These are phyloP conservation scores for Achlya flavicornis DNA, from an alignment of 2,888 invertebrate genomes.

Conservation along the genomic window DNA sequence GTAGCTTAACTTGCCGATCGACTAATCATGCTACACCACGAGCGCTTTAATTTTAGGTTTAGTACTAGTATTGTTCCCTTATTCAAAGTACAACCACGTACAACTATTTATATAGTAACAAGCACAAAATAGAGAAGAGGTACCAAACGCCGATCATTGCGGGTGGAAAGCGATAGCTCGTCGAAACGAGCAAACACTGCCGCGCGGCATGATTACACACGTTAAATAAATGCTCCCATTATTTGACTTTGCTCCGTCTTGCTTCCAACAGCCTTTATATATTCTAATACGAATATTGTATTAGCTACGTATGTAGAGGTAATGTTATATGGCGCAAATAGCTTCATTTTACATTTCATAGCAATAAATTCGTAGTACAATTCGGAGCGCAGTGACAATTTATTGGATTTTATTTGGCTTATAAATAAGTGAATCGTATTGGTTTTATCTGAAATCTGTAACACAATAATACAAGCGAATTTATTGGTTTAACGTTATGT, in stretches of 20 bases:
- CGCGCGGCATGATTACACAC: not conserved
- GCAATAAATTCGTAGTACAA: not conserved
- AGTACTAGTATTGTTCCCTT: too few species aligned
- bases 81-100: too few species aligned
- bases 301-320: not conserved
- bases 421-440: not conserved
- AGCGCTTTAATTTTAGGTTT: too few species aligned
- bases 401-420: not conserved
- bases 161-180: not conserved
- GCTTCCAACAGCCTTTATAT: not conserved
- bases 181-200: constrained; percentile 2
- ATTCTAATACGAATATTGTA: not conserved
- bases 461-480: too few species aligned
- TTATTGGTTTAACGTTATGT: too few species aligned
- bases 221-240: not conserved
- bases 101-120: too few species aligned
- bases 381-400: not conserved
- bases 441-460: too few species aligned
- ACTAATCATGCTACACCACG: too few species aligned
- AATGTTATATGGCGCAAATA: not conserved
- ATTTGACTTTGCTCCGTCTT: not conserved
- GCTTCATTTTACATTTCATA: not conserved
- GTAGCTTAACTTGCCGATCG: too few species aligned
- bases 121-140: not conserved
- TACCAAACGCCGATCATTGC: not conserved